Base-by-base conservation (phyloP, 2,888 invertebrate species). In the Anaspis maculata region DNA sequence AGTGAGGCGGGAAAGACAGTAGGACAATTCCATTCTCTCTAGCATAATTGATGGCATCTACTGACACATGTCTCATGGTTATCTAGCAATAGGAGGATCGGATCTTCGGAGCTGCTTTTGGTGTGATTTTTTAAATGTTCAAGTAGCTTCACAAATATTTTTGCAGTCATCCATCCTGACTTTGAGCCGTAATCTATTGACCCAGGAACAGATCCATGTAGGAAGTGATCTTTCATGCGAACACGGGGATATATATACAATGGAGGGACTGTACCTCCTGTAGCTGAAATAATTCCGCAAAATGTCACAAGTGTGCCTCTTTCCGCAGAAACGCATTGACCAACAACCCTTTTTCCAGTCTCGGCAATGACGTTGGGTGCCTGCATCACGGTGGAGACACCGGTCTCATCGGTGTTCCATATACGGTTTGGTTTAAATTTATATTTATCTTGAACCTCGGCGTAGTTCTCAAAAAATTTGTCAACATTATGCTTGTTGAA, bases 1-100 rank as follows among this genome's bases (percentile, higher is more conserved):
- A 52, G 27, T 60, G 57, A 5, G 56, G 57, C 13, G 59, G 55
- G 35, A 62, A 52, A 9, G 57, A 51, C 11, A 59, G 34, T 31
- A 59, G 29, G 13, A 57, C 40, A 27, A 64, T 49, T 3, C 59
- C 59, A 45, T 57, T 52, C 26, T 53, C 51, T 41, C 52, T 52
- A 21, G 51, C 51, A 49, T 46, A 46, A 35, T 52, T 35, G 25
- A 64, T 44, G 29, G 46, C 44, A 27, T 46, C 44, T 24, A 58
- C 34, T 11, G 48, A 49, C 37, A 41, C 60, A 53, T 39, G 24
- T 10, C 4, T 9, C 9, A 10, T 24, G 24, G 11, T 24, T 24
- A 24, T 24, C 24, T 5, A 24, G 11, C 7, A 24, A 5, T 11
- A 24, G 10, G 5, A 24, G 12, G 4, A 24, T 24, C 4, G 24